Conservation (phyloP, 2,888 invertebrate genomes). For the Eulithis prunata region DNA sequence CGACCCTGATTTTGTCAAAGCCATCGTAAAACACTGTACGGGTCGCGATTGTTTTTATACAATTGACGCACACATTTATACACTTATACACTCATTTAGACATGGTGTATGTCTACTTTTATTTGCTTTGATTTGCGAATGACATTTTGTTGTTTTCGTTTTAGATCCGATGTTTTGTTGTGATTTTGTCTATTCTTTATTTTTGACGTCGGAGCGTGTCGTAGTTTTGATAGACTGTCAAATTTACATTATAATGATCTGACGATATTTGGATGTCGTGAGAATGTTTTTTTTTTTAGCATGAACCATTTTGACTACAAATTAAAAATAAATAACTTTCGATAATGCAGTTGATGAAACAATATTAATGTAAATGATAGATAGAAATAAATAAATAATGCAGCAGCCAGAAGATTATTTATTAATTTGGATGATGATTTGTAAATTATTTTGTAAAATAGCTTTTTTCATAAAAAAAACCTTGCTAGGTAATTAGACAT, state of each 20-base stretch:
- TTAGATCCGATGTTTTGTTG: slow-evolving; percentile 66
- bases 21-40: slow-evolving; percentile 77
- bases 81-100: slow-evolving; percentile 67
- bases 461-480: no score
- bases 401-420: no score
- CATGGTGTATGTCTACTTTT: slow-evolving; percentile 66
- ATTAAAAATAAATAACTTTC: slow-evolving; percentile 21
- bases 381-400: no score
- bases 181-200: slow-evolving; percentile 63
- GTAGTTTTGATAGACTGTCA: slow-evolving; percentile 79
- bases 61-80: slow-evolving; percentile 57
- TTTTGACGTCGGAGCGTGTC: slow-evolving; percentile 67
- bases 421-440: no score
- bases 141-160: slow-evolving; percentile 73
- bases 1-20: slow-evolving; percentile 80
- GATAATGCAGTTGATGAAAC: not conserved
- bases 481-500: no score
- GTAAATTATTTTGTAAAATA: no score
- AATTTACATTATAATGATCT: slow-evolving; percentile 74
- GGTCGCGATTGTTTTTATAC: slow-evolving; percentile 81
- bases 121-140: slow-evolving; percentile 78
- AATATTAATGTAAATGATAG: no score
- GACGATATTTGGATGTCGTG: slow-evolving; percentile 61
- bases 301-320: not conserved
- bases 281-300: slow-evolving; percentile 59